A percentile compares a stretch with the other conserved stretches of the same genome.
phyloP scores from a whole-genome alignment of 1,140 invertebrate species.

The Trachelipus rathkii region DNA sequence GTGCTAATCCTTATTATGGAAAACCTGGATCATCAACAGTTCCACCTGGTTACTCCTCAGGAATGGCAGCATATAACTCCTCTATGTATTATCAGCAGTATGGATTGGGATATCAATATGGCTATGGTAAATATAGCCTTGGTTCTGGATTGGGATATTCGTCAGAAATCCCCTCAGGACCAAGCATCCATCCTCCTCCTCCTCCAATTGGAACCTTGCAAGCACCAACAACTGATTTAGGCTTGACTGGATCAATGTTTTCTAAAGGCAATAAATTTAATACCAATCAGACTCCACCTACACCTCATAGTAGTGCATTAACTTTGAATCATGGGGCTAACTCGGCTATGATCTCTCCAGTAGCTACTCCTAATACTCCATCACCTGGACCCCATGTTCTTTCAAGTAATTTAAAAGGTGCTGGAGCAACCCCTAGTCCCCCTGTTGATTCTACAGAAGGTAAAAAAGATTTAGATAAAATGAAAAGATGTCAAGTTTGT shows the following conservation, averaged over 20 bases:
- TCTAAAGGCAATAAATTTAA: constrained; percentile 36
- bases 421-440: constrained; percentile 41
- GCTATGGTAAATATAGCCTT: constrained; percentile 43
- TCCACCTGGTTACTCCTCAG: constrained; percentile 43
- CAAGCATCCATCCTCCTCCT: constrained; percentile 39
- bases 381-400: constrained; percentile 42
- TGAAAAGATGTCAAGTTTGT: constrained; percentile 44
- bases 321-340: constrained; percentile 34
- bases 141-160: constrained; percentile 40
- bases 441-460: constrained; percentile 40
- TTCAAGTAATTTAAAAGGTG: constrained; percentile 32
- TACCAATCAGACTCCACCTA: constrained; percentile 31
- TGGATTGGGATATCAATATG: constrained; percentile 45
- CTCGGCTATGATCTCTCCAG: constrained; percentile 38
- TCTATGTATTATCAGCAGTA: constrained; percentile 46
- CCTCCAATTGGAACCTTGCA: constrained; percentile 41
- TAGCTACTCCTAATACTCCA: constrained; percentile 36
- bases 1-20: constrained; percentile 45
- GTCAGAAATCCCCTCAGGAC: constrained; percentile 39
- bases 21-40: constrained; percentile 36
- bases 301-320: constrained; percentile 28
- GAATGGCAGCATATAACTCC: constrained; percentile 43
- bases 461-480: constrained; percentile 45
- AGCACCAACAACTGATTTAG: constrained; percentile 43
- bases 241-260: constrained; percentile 44